Evolutionary conservation across 2,797 vertebrate species (phyloP).

Genomic region (Pogonophryne albipinna): DNA sequence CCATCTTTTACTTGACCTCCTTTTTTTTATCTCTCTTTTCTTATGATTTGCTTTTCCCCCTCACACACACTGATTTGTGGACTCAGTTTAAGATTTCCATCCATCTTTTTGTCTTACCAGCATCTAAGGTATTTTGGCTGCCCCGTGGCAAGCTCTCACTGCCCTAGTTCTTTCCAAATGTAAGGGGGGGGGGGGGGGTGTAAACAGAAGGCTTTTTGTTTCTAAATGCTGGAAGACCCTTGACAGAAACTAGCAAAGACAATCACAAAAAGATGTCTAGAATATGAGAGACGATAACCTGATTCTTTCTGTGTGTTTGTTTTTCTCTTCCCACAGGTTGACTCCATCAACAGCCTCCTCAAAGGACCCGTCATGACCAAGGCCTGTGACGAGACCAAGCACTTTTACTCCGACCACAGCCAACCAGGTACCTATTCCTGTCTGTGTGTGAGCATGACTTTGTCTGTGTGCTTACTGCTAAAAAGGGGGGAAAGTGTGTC

Average conservation of each 20-base stretch:
- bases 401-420: slow-evolving; percentile 95
- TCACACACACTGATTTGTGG: not conserved
- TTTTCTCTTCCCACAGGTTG: slow-evolving; percentile 87
- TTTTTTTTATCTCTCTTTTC: slow-evolving; percentile 11
- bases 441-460: slow-evolving; percentile 8
- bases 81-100: slow-evolving; percentile 28
- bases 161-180: slow-evolving; percentile 51
- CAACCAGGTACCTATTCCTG: slow-evolving; percentile 88
- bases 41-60: not conserved
- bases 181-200: slow-evolving; percentile 50
- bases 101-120: slow-evolving; percentile 27
- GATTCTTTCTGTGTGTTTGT: slow-evolving; percentile 30
- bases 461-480: slow-evolving; percentile 24
- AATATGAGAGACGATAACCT: slow-evolving; percentile 14
- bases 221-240: slow-evolving; percentile 34
- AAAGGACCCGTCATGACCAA: slow-evolving; percentile 94
- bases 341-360: slow-evolving; percentile 95
- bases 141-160: slow-evolving; percentile 19
- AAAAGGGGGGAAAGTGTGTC: slow-evolving; percentile 9
- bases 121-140: slow-evolving; percentile 53
- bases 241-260: slow-evolving; percentile 36
- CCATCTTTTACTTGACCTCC: slow-evolving; percentile 43
- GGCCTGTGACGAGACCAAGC: slow-evolving; percentile 96
- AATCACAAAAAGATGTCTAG: not conserved
- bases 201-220: slow-evolving; percentile 46